A percentile compares a stretch with the other conserved stretches of the same genome.
phyloP scores from a whole-genome alignment of 2,113 vertebrate genomes.

The Mungos mungo region DNA sequence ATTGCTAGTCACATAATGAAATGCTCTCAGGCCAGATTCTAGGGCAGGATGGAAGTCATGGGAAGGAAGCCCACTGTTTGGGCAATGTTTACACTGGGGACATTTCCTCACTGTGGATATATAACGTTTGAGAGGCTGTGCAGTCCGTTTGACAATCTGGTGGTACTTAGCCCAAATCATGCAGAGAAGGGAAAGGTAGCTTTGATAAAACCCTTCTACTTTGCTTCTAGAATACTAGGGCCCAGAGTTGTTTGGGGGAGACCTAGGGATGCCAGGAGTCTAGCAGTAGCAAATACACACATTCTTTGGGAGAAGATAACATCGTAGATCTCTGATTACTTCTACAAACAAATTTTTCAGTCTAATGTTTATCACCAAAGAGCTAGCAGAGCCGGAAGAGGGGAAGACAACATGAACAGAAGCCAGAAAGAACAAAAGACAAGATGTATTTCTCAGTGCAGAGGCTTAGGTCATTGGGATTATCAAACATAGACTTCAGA shows the following conservation, averaged over 20 bases:
- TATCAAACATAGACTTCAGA: background rate
- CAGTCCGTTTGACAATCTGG: background rate
- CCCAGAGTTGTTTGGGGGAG: background rate
- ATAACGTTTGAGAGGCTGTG: background rate
- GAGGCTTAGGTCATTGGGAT: background rate
- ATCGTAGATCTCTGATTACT: background rate
- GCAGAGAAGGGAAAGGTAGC: background rate
- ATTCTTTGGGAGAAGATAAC: background rate
- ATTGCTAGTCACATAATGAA: background rate
- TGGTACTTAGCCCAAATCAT: background rate
- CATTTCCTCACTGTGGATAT: background rate
- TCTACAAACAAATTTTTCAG: background rate
- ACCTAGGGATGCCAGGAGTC: background rate
- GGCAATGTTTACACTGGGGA: background rate
- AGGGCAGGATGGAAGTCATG: background rate
- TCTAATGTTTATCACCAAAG: background rate
- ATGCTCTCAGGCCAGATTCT: background rate
- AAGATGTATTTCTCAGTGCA: background rate
- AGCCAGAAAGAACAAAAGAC: background rate
- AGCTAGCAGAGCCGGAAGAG: background rate
- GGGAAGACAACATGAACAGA: slow-evolving; percentile 7
- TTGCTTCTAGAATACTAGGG: background rate
- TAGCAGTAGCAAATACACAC: background rate
- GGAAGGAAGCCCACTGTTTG: background rate
- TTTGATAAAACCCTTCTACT: background rate